Percentiles rank a stretch among this genome's conserved stretches.
These are phyloP conservation scores for Ephialtes manifestator DNA, from an alignment of 2,888 invertebrate genomes.

Conservation along the genomic window DNA sequence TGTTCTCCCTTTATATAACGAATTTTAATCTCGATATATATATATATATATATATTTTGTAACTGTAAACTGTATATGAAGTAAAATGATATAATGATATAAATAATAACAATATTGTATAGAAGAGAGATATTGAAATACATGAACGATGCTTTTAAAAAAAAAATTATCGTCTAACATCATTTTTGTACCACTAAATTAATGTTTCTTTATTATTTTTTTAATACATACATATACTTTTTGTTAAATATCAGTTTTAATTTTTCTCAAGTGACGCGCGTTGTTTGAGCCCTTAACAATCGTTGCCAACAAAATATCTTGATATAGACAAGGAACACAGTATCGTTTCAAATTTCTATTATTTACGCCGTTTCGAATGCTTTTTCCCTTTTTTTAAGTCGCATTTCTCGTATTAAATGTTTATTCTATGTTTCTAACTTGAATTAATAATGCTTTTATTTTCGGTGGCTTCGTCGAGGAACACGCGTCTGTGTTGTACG, in stretches of 20 bases:
- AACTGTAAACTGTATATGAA: conserved; percentile 85
- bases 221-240: conserved; percentile 29
- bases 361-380: conserved; percentile 31
- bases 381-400: not conserved
- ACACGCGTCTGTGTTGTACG: conserved; percentile 20
- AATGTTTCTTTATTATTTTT: conserved; percentile 76
- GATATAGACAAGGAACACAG: conserved; percentile 27
- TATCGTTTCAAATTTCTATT: conserved; percentile 58
- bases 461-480: conserved; percentile 37
- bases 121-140: conserved; percentile 86
- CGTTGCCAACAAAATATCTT: conserved; percentile 29
- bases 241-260: conserved; percentile 60
- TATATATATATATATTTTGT: conserved; percentile 84
- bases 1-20: conserved; percentile 71
- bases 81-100: conserved; percentile 84
- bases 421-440: conserved; percentile 21
- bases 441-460: conserved; percentile 55
- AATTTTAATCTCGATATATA: conserved; percentile 70
- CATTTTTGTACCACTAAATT: conserved; percentile 85
- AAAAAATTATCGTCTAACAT: conserved; percentile 84
- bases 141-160: conserved; percentile 86
- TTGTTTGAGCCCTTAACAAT: conserved; percentile 25
- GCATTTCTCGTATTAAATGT: conserved; percentile 4
- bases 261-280: conserved; percentile 54
- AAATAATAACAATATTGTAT: conserved; percentile 85